These are phyloP conservation scores for Cyclargus thomasi DNA, from an alignment of 1,140 invertebrate genomes.

Conservation along the genomic window DNA sequence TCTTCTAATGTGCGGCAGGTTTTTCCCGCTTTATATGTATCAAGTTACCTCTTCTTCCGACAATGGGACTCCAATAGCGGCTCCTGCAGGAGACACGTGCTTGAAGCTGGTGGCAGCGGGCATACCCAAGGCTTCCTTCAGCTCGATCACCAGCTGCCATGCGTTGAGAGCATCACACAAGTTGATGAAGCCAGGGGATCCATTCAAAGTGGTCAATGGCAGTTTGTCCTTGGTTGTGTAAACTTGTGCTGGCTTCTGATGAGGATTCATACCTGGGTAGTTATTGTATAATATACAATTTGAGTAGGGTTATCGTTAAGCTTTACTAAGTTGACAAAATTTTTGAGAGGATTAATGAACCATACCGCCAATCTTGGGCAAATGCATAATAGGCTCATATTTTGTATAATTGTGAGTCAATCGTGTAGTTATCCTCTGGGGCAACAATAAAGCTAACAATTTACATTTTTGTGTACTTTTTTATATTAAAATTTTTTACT, in stretches of 20 bases:
- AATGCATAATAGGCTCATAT: no score
- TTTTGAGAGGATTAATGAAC: no score
- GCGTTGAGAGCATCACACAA: conserved; percentile 97
- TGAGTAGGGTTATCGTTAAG: no score
- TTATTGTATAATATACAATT: no score
- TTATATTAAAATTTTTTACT: background rate
- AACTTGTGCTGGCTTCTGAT: conserved; percentile 97
- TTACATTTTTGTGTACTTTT: background rate
- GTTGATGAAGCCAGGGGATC: conserved; percentile 97
- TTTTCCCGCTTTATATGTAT: no score
- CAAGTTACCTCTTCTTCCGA: conserved; percentile 76
- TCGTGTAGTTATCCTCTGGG: no score
- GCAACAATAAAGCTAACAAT: conserved; percentile 18
- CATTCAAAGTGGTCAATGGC: conserved; percentile 94
- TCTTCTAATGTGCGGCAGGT: no score
- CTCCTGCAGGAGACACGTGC: conserved; percentile 97
- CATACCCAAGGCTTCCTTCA: conserved; percentile 85
- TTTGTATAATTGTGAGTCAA: no score
- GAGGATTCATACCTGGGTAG: conserved; percentile 90
- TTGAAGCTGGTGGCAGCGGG: conserved; percentile 98
- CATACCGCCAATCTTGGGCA: no score
- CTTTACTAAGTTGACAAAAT: no score
- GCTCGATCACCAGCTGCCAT: conserved; percentile 95
- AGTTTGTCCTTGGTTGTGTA: conserved; percentile 88
- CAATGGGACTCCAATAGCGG: conserved; percentile 91